Percentiles rank a stretch among this genome's conserved stretches.
These are phyloP conservation scores for Bryconaethiops microstoma DNA, from an alignment of 2,797 vertebrate genomes.

Conservation along the genomic window DNA sequence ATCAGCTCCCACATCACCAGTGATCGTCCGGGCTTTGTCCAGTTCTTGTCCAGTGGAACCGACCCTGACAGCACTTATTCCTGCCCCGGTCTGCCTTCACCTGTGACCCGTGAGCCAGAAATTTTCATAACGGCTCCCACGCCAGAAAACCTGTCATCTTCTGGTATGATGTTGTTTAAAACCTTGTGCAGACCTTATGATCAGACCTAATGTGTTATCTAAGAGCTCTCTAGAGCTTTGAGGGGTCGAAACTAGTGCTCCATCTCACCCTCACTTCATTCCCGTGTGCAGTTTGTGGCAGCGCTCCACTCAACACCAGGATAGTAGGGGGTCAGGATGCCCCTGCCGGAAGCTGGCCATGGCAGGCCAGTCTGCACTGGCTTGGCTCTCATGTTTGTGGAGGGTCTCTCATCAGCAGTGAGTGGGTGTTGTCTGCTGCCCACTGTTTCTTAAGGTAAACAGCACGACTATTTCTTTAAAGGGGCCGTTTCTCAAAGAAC, in stretches of 20 bases:
- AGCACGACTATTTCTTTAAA: too few relatives aligned
- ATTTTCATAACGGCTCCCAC: neutral
- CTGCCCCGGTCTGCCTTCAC: constrained; percentile 43
- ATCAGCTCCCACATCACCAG: constrained; percentile 58
- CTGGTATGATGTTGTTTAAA: neutral
- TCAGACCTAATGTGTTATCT: too few relatives aligned
- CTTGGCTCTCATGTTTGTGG: constrained; percentile 57
- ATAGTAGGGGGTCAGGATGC: constrained; percentile 46
- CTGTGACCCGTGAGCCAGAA: neutral
- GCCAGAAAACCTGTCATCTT: neutral
- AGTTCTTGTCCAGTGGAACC: constrained; percentile 55
- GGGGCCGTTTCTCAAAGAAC: too few relatives aligned
- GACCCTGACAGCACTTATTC: constrained; percentile 61
- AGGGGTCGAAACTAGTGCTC: too few relatives aligned
- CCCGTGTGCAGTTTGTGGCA: neutral
- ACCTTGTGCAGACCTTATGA: too few relatives aligned
- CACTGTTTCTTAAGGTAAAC: constrained; percentile 54
- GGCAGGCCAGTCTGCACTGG: constrained; percentile 63
- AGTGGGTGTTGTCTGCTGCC: constrained; percentile 70
- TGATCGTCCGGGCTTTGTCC: constrained; percentile 66
- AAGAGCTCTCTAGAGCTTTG: too few relatives aligned
- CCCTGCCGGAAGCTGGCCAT: constrained; percentile 64
- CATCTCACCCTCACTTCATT: too few relatives aligned
- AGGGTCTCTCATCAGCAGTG: constrained; percentile 67
- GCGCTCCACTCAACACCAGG: neutral